A percentile compares a stretch with the other conserved stretches of the same genome.
Evolutionary conservation across 2,113 vertebrate genomes (phyloP).

Genomic region (Pelodiscus sinensis): DNA sequence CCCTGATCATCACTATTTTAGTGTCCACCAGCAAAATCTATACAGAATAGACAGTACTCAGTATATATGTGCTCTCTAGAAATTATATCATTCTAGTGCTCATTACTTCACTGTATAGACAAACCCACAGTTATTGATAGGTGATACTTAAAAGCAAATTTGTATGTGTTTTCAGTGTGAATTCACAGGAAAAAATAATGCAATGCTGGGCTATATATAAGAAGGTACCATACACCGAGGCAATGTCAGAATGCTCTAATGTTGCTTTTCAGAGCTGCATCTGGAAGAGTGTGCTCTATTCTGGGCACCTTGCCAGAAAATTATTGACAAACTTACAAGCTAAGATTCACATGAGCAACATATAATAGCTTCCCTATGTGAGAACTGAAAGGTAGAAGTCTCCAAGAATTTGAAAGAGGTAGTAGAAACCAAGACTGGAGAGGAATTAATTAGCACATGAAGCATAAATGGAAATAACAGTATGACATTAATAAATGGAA

Average conservation of each 20-base stretch:
- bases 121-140: background rate
- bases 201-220: background rate
- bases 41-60: background rate
- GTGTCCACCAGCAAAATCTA: background rate
- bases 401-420: background rate
- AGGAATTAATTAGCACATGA: background rate
- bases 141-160: background rate
- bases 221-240: background rate
- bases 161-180: background rate
- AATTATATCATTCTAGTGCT: background rate
- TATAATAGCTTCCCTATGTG: background rate
- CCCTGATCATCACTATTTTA: background rate
- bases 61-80: background rate
- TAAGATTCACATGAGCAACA: background rate
- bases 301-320: conserved; percentile 12
- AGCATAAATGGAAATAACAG: background rate
- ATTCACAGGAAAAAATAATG: background rate
- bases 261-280: conserved; percentile 9
- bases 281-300: background rate
- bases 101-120: background rate
- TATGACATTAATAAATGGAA: background rate
- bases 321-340: background rate
- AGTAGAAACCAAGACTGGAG: background rate
- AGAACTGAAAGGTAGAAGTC: background rate
- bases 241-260: background rate